These are phyloP conservation scores for Tenthredo distinguenda DNA, from an alignment of 2,888 invertebrate species.

Conservation along the genomic window DNA sequence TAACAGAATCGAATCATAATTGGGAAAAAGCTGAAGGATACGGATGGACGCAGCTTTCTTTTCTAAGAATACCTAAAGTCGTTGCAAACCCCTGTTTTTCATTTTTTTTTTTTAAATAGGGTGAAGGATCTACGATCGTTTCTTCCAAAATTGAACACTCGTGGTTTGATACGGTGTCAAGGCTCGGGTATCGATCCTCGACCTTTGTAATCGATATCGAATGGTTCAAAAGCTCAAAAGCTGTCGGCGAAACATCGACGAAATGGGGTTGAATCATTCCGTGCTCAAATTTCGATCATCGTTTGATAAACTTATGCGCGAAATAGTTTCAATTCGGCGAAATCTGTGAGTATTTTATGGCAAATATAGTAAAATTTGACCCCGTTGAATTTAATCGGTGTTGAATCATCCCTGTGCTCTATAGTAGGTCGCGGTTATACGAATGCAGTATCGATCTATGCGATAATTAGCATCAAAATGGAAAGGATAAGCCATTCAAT, in stretches of 20 bases:
- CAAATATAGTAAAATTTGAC: not conserved
- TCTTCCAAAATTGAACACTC: not conserved
- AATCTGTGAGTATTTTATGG: not conserved
- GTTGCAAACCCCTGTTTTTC: not conserved
- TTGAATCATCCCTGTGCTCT: not conserved
- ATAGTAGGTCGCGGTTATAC: not conserved
- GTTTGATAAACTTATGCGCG: not conserved
- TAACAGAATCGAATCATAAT: not conserved
- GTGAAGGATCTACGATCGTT: not conserved
- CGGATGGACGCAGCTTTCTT: not conserved
- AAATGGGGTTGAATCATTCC: not conserved
- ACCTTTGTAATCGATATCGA: not conserved
- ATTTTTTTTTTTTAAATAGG: not conserved
- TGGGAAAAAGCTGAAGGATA: not conserved
- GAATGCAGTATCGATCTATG: constrained; percentile 57
- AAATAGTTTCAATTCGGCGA: not conserved
- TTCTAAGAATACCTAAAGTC: not conserved
- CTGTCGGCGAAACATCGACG: not conserved
- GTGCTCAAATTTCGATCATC: not conserved
- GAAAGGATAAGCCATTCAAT: constrained; percentile 71
- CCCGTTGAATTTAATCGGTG: constrained; percentile 1
- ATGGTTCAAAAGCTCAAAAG: not conserved
- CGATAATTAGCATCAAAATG: constrained; percentile 73
- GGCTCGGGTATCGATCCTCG: constrained; percentile 25
- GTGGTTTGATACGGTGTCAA: constrained; percentile 15